phyloP scores from a whole-genome alignment of 2,797 vertebrate species.

The Aplochiton taeniatus region DNA sequence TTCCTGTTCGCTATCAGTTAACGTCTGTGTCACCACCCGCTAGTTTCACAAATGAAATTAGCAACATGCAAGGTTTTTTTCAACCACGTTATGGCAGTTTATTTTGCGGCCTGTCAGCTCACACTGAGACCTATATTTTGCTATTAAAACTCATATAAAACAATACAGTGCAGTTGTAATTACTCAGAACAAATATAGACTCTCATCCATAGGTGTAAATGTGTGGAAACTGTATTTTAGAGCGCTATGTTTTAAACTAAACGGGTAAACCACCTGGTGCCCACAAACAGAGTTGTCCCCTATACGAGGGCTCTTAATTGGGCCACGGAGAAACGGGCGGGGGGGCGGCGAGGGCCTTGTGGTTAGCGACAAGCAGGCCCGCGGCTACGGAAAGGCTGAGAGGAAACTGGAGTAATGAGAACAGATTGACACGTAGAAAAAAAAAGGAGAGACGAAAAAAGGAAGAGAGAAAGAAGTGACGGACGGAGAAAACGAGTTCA shows the following conservation, averaged over 20 bases:
- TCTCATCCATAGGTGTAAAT: too few species aligned
- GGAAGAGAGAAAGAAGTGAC: conserved; percentile 3
- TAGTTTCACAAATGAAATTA: conserved; percentile 30
- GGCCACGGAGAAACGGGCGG: conserved; percentile 11
- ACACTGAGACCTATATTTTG: conserved; percentile 15
- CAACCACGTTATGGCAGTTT: conserved; percentile 38
- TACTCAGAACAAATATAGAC: too few species aligned
- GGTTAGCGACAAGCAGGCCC: conserved; percentile 25
- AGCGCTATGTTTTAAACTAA: conserved; percentile 7
- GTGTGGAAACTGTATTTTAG: neutral
- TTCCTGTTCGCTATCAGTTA: conserved; percentile 68
- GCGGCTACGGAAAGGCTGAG: conserved; percentile 16
- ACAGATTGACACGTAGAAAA: conserved; percentile 21
- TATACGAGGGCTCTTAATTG: conserved; percentile 9
- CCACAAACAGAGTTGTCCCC: conserved; percentile 18
- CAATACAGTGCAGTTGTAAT: neutral
- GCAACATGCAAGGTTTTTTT: conserved; percentile 31
- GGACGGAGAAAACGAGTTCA: neutral
- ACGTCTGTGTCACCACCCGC: conserved; percentile 26
- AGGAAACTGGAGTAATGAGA: conserved; percentile 22
- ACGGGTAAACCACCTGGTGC: conserved; percentile 38
- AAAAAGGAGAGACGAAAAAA: conserved; percentile 6
- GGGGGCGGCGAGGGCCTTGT: too few species aligned
- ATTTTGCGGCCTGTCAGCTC: conserved; percentile 32
- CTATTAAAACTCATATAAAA: conserved; percentile 12